Evolutionary conservation across 2,797 vertebrate species (phyloP).

Genomic region (Lepus townsendii): DNA sequence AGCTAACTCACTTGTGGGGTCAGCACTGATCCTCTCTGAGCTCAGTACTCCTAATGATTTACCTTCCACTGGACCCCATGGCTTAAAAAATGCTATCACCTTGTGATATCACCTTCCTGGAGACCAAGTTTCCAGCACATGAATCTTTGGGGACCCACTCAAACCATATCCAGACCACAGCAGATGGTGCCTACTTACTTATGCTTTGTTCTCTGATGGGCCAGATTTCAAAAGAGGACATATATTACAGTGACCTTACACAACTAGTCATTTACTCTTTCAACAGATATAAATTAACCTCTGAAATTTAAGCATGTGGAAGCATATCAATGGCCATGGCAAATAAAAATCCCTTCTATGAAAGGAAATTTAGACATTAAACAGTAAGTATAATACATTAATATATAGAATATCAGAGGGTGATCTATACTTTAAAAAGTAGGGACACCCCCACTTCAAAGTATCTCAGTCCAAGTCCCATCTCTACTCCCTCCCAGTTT

Average conservation of each 20-base stretch:
- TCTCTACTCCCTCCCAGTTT: too few species aligned
- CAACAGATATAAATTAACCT: background rate
- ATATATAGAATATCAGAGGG: background rate
- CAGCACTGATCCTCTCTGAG: too few species aligned
- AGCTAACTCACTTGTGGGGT: too few species aligned
- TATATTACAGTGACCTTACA: background rate
- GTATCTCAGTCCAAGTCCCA: too few species aligned
- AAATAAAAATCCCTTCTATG: background rate
- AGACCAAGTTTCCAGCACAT: too few species aligned
- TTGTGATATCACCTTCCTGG: too few species aligned
- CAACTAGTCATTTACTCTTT: background rate
- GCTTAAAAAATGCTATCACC: too few species aligned
- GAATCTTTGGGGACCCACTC: too few species aligned
- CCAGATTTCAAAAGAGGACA: background rate
- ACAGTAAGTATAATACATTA: background rate
- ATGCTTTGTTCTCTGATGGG: slow-evolving; percentile 35
- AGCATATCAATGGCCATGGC: background rate
- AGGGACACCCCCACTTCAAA: background rate
- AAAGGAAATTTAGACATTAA: background rate
- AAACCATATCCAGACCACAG: too few species aligned
- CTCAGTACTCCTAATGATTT: too few species aligned
- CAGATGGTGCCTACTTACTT: background rate
- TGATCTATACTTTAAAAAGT: background rate
- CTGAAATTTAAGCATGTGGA: background rate
- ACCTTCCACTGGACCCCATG: too few species aligned